These are phyloP conservation scores for Drosophila watanabei DNA, from an alignment of 1,140 invertebrate genomes.

Conservation along the genomic window DNA sequence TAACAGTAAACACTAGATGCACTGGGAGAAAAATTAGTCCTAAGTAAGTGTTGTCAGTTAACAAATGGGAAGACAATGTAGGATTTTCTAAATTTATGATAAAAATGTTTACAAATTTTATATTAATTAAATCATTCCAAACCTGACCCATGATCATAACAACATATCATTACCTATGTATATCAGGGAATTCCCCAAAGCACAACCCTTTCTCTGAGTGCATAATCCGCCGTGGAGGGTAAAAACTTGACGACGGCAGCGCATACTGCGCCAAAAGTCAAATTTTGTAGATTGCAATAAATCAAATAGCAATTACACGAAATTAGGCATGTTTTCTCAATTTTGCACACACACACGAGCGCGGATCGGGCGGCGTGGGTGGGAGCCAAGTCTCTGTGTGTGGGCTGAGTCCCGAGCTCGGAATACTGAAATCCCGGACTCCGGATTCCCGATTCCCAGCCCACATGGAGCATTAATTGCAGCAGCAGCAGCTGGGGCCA, in stretches of 20 bases:
- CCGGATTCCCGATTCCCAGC: constrained; percentile 24
- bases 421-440: constrained; percentile 11
- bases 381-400: background rate
- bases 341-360: constrained; percentile 59
- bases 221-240: constrained; percentile 1
- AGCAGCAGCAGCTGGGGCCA: constrained; percentile 74
- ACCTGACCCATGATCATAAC: no score
- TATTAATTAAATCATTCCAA: background rate
- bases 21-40: background rate
- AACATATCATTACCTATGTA: background rate
- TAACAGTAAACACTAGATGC: constrained; percentile 48
- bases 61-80: no score
- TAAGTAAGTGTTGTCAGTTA: no score
- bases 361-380: background rate
- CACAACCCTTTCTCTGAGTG: background rate
- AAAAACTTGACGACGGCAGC: constrained; percentile 55
- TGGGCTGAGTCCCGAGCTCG: constrained; percentile 3
- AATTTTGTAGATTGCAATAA: constrained; percentile 85
- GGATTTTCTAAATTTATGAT: background rate
- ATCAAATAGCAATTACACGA: constrained; percentile 86
- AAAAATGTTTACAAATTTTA: background rate
- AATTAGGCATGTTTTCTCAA: constrained; percentile 86
- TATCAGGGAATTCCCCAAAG: rapidly evolving
- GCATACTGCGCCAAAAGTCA: constrained; percentile 83
- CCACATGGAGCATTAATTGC: constrained; percentile 77